Evolutionary conservation across 2,888 invertebrate genomes (phyloP).

Genomic region (Ctenicera cuprea): DNA sequence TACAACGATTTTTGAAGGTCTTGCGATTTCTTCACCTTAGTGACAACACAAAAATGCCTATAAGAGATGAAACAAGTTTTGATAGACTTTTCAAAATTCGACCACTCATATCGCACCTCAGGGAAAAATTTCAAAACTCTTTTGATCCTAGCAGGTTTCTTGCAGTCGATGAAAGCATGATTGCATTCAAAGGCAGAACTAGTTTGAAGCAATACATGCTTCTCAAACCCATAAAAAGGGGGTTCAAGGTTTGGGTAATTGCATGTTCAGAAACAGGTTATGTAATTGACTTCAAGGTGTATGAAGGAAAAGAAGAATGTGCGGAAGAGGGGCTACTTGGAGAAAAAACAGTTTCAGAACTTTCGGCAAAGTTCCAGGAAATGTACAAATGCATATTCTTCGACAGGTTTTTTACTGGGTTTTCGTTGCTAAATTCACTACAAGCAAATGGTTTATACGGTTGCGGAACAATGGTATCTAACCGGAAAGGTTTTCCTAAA

Average conservation of each 20-base stretch:
- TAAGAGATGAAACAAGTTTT: conserved; percentile 37
- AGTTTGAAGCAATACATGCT: conserved; percentile 44
- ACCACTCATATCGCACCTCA: conserved; percentile 20
- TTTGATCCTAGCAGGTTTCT: conserved; percentile 22
- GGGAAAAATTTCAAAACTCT: conserved; percentile 4
- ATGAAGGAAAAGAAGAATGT: conserved; percentile 30
- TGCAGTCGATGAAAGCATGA: conserved; percentile 37
- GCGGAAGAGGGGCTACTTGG: too few relatives aligned
- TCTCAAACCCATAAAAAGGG: conserved; percentile 41
- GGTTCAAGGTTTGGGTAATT: conserved; percentile 38
- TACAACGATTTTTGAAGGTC: conserved; percentile 52
- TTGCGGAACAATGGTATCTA: not conserved
- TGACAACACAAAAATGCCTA: conserved; percentile 43
- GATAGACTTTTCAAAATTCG: conserved; percentile 49
- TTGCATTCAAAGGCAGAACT: conserved; percentile 30
- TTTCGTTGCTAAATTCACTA: too few relatives aligned
- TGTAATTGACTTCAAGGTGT: conserved; percentile 15
- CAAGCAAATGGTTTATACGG: not conserved
- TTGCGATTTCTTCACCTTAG: conserved; percentile 48
- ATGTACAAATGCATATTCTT: conserved; percentile 36
- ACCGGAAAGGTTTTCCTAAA: conserved; percentile 28
- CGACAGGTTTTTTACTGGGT: conserved; percentile 37
- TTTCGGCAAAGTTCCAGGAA: conserved; percentile 24
- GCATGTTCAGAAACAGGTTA: conserved; percentile 37
- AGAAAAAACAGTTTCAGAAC: too few relatives aligned